These are phyloP conservation scores for Aporophyla lueneburgensis DNA, from an alignment of 2,888 invertebrate genomes.

Conservation along the genomic window DNA sequence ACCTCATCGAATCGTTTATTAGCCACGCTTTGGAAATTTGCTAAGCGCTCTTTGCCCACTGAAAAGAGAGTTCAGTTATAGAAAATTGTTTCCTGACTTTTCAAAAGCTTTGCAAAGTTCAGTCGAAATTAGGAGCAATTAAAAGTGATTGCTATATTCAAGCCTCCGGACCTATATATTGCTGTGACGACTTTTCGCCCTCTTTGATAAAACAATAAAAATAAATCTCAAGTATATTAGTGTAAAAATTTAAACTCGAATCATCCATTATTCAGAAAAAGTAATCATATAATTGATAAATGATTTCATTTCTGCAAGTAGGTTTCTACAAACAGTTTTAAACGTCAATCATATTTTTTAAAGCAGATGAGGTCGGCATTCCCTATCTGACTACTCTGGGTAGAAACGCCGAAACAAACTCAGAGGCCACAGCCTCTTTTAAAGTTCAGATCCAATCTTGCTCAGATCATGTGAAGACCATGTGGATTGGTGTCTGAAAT, in stretches of 20 bases:
- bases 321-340: no score
- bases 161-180: slow-evolving; percentile 6
- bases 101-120: slow-evolving; percentile 47
- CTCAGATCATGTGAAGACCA: no score
- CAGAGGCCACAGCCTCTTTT: no score
- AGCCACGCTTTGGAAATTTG: slow-evolving; percentile 89
- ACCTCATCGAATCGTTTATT: slow-evolving; percentile 94
- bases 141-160: slow-evolving; percentile 45
- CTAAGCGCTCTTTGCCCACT: slow-evolving; percentile 90
- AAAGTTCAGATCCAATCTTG: no score
- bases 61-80: slow-evolving; percentile 64
- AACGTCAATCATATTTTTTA: no score
- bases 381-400: no score
- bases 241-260: slow-evolving; percentile 2
- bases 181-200: background rate
- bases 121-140: slow-evolving; percentile 51
- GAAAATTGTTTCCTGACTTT: slow-evolving; percentile 50
- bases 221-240: background rate
- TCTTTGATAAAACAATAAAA: slow-evolving; percentile 27
- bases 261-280: background rate
- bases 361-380: no score
- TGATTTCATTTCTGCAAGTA: no score
- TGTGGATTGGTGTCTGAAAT: no score
- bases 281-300: background rate
- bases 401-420: no score